Conservation (phyloP, 2,888 invertebrate species). For the Tipula vernalis region DNA sequence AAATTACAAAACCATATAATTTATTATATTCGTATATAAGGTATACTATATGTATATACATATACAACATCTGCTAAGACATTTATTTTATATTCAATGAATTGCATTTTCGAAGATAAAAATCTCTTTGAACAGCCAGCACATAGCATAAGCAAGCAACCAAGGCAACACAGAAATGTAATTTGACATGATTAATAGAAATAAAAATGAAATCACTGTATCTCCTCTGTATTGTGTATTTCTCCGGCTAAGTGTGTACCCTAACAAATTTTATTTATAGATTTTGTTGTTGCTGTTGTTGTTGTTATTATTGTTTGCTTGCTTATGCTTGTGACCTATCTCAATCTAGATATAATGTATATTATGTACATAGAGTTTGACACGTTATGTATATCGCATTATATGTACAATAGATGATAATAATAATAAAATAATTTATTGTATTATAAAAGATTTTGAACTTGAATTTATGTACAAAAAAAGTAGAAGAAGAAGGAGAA, state of each 20-base stretch:
- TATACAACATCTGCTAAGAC: neutral
- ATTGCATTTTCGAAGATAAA: neutral
- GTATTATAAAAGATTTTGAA: neutral
- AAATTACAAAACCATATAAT: neutral
- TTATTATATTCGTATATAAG: neutral
- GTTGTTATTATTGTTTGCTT: neutral
- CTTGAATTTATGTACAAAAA: neutral
- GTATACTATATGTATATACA: too few species aligned
- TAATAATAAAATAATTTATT: neutral
- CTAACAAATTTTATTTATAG: neutral
- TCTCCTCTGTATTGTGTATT: neutral
- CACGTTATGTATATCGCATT: neutral
- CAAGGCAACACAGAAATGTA: neutral
- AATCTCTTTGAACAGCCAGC: neutral
- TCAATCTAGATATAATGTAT: neutral
- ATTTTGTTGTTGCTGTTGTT: neutral
- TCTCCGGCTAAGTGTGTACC: neutral
- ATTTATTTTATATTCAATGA: neutral
- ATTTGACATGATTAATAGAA: constrained; percentile 4
- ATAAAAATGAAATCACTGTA: neutral
- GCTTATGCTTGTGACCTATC: neutral
- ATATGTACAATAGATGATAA: neutral
- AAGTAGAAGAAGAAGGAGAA: neutral
- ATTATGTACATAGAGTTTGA: neutral
- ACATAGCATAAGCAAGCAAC: neutral